Evolutionary conservation across 2,888 invertebrate species (phyloP), one percentile per base, ranked within the genome.

Genomic region (Caenorhabditis panamensis): DNA sequence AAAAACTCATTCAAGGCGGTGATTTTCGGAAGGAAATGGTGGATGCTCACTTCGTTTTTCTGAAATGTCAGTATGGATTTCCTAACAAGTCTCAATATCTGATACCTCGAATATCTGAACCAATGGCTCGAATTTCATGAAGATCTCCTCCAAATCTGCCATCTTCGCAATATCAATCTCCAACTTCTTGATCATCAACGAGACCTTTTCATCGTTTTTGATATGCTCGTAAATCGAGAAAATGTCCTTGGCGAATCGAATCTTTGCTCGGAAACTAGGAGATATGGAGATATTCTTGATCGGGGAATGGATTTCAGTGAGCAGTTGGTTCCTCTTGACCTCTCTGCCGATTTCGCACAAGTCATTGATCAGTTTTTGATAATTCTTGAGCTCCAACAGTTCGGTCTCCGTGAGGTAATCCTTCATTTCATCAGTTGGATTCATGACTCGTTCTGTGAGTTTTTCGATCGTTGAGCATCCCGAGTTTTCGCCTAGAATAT

Each of bases 1-100:
- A 49, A 49, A 22, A 20, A 22, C 49, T 49, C 49, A 11, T 49
- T 49, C 20, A 49, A 8, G 1, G 49, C 18, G 11, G 4, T 49
- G 49, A 49, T 20, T 49, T 49, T 49, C 13, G 49, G 49, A 3
- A 49, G 49, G 18, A 18, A 20, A 20, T 22, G 49, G 18, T 49
- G 49, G 11, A 49, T 49, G 22, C 22, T 18, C n/a, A 49, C 49
- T 18, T 49, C 49, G 22, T 49, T 49, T 49, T 18, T 49, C 49
- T 44, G 18, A n/a, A 18, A n/a, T n/a, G n/a, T n/a, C n/a, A n/a
- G n/a, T n/a, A n/a, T n/a, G n/a, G n/a, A n/a, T n/a, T n/a, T n/a
- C n/a, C 4, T 31, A 31, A 31, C 31, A 31, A 31, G 9, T 6
- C 31, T 6, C 9, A 9, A 31, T 6, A 31, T n/a, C n/a, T n/a